Evolutionary conservation across 2,797 vertebrate species (phyloP).

Genomic region (Cirrhinus molitorella): DNA sequence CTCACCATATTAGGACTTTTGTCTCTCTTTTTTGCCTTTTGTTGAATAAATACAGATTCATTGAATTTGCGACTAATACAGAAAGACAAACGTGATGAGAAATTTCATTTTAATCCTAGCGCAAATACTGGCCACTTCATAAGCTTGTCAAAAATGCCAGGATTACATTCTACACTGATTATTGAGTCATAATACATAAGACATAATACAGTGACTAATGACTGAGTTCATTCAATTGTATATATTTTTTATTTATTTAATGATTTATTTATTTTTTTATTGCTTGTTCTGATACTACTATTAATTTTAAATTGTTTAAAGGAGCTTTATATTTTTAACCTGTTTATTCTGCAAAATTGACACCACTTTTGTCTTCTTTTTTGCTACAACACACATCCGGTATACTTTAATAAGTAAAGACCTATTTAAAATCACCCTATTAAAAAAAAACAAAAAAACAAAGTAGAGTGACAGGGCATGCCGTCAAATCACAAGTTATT

Average conservation of each 20-base stretch:
- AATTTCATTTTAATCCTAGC: background rate
- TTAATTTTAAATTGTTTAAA: background rate
- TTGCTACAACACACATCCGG: background rate
- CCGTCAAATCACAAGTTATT: background rate
- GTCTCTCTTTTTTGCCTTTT: background rate
- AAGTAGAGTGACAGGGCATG: background rate
- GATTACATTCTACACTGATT: background rate
- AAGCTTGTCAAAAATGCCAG: constrained; percentile 5
- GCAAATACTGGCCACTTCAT: background rate
- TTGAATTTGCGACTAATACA: background rate
- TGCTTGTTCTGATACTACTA: background rate
- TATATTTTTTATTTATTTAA: background rate
- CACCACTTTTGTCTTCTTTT: background rate
- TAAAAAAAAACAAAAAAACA: background rate
- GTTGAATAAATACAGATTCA: background rate
- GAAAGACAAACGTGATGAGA: background rate
- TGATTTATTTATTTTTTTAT: background rate
- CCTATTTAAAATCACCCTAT: background rate
- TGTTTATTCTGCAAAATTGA: background rate
- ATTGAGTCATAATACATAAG: background rate
- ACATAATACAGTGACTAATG: background rate
- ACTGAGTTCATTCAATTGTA: background rate
- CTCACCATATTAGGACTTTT: background rate
- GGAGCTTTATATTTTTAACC: background rate
- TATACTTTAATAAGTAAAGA: background rate